Conservation (phyloP, 2,888 invertebrate genomes). For the Chymomyza caudatula region DNA sequence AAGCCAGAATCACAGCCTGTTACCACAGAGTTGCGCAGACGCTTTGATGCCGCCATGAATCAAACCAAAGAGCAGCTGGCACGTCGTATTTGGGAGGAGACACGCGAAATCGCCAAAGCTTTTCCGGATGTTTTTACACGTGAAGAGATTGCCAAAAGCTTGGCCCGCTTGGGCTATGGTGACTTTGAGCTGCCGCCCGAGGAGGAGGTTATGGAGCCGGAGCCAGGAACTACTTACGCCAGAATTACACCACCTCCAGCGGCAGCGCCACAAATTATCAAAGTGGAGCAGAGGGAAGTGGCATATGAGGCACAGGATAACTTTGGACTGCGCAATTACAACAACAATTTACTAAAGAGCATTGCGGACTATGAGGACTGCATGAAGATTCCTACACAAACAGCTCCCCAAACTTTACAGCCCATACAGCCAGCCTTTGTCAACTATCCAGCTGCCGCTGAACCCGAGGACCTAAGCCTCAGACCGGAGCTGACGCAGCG, state of each 20-base stretch:
- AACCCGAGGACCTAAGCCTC: constrained; percentile 75
- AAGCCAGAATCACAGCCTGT: constrained; percentile 42
- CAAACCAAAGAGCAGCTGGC: constrained; percentile 73
- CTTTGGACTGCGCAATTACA: constrained; percentile 63
- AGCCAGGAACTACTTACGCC: constrained; percentile 29
- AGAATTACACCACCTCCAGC: constrained; percentile 27
- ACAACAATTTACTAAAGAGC: constrained; percentile 68
- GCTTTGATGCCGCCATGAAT: constrained; percentile 52
- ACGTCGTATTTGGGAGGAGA: constrained; percentile 75
- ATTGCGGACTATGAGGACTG: constrained; percentile 74
- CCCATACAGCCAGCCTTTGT: constrained; percentile 21
- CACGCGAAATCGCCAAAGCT: constrained; percentile 75
- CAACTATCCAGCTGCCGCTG: constrained; percentile 20
- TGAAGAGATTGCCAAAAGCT: constrained; percentile 74
- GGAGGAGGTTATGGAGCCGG: constrained; percentile 47
- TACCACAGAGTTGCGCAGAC: constrained; percentile 46
- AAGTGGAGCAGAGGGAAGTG: constrained; percentile 38
- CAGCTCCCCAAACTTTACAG: constrained; percentile 5
- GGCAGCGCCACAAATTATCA: constrained; percentile 19
- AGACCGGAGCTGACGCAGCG: constrained; percentile 38
- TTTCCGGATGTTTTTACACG: constrained; percentile 76
- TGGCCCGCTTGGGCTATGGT: constrained; percentile 73
- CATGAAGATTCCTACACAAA: constrained; percentile 49
- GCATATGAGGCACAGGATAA: constrained; percentile 4
- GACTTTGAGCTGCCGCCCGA: constrained; percentile 64